These are phyloP conservation scores for Cheirogaleus major DNA, from an alignment of 2,797 vertebrate genomes.

Conservation along the genomic window DNA sequence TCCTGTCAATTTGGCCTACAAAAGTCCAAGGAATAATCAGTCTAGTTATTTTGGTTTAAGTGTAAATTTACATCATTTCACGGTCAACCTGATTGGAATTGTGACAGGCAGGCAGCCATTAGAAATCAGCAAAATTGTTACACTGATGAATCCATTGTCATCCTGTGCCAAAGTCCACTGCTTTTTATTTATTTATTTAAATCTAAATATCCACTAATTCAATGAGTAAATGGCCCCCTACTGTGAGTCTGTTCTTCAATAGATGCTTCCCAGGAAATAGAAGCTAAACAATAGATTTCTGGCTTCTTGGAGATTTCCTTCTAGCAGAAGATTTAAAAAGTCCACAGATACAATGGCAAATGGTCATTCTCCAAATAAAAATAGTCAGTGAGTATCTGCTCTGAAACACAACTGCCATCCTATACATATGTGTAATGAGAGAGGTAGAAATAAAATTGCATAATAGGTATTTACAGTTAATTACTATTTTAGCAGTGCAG, in stretches of 20 bases:
- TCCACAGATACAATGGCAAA: neutral
- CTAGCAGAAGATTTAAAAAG: neutral
- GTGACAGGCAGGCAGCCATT: neutral
- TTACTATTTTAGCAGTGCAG: neutral
- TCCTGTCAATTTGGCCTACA: neutral
- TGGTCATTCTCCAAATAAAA: slow-evolving; percentile 34
- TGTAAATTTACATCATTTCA: neutral
- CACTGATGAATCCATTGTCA: neutral
- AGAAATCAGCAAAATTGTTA: neutral
- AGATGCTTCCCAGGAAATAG: neutral
- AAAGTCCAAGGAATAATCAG: neutral
- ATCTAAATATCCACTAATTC: neutral
- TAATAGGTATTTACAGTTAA: neutral
- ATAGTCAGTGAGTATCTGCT: neutral
- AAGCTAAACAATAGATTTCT: neutral
- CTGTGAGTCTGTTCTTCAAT: neutral
- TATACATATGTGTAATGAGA: neutral
- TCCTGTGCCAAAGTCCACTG: neutral
- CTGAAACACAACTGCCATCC: neutral
- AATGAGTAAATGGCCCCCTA: neutral
- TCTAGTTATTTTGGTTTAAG: neutral
- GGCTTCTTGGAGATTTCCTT: neutral
- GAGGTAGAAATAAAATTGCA: neutral
- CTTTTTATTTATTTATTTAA: neutral
- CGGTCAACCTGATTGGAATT: neutral